Evolutionary conservation across 2,888 invertebrate genomes (phyloP), one percentile per base, ranked within the genome.

Genomic region (Leucophora obtusa): DNA sequence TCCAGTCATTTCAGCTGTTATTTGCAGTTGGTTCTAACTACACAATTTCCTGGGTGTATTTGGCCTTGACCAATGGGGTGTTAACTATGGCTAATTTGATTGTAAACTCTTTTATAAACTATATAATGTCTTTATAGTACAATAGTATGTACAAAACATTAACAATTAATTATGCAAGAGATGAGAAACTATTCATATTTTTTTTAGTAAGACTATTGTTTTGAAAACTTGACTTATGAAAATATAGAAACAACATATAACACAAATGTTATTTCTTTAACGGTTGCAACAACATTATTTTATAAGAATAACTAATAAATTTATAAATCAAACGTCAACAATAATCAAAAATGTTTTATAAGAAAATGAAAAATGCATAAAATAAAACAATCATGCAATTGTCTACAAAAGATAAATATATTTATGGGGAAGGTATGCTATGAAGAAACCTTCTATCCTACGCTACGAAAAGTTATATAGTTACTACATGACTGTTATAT

Each of bases 11-110:
- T n/a, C n/a, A n/a, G n/a, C n/a, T n/a, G n/a, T n/a, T n/a, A n/a
- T n/a, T n/a, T n/a, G n/a, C n/a, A n/a, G n/a, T n/a, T n/a, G n/a
- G n/a, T n/a, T n/a, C n/a, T n/a, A n/a, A n/a, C n/a, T n/a, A n/a
- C n/a, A n/a, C n/a, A n/a, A n/a, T n/a, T n/a, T n/a, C n/a, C n/a
- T n/a, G n/a, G n/a, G 38, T 43, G 53, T 68, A 60, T 43, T 14
- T 73, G 77, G 33, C 81, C 81, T 81, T 81, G 73, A 77, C 59
- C 17, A 73, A 77, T 73, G 73, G 73, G 81, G 81, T 77, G 81
- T 81, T 81, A 76, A 65, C 81, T 43, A 24, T 66, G 54, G 66
- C 54, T 54, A 47, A 47, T 43, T n/a, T 24, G 54, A 54, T 51
- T 63, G 63, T 14, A 62, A 62, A 18, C 38, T 21, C 18, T 21